phyloP scores from a whole-genome alignment of 2,888 invertebrate species.

The Ormyrus rosae region DNA sequence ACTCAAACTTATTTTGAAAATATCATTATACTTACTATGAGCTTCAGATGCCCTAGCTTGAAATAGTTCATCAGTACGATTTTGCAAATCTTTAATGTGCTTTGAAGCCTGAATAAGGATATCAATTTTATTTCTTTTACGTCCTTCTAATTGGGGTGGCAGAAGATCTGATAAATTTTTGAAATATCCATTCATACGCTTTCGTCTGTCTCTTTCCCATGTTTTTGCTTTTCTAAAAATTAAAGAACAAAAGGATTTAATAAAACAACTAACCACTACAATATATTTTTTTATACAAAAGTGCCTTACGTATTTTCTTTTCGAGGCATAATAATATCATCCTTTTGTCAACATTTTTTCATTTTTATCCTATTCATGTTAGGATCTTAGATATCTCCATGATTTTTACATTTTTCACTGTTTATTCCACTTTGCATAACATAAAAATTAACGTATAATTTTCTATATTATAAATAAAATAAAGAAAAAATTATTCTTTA shows the following conservation, averaged over 20 bases:
- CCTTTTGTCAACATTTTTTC: slow-evolving; percentile 64
- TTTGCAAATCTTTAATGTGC: slow-evolving; percentile 73
- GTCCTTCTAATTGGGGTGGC: slow-evolving; percentile 78
- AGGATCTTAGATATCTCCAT: slow-evolving; percentile 9
- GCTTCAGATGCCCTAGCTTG: slow-evolving; percentile 70
- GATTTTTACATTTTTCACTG: not conserved
- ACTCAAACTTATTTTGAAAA: too few species aligned
- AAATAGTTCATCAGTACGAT: slow-evolving; percentile 70
- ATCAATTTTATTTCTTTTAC: slow-evolving; percentile 79
- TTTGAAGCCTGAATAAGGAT: slow-evolving; percentile 73
- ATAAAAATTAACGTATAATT: not conserved
- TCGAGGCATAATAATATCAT: slow-evolving; percentile 73
- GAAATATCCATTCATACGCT: slow-evolving; percentile 80
- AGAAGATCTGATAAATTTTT: slow-evolving; percentile 76
- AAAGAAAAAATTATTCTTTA: too few species aligned
- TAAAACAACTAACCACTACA: slow-evolving; percentile 22
- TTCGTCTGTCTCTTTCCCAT: slow-evolving; percentile 84
- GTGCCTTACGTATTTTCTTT: slow-evolving; percentile 72
- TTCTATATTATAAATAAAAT: too few species aligned
- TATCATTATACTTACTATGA: slow-evolving; percentile 66
- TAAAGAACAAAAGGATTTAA: slow-evolving; percentile 14
- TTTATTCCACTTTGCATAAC: too few species aligned
- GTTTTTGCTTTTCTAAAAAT: slow-evolving; percentile 80
- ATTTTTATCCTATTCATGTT: slow-evolving; percentile 39
- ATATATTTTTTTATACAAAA: slow-evolving; percentile 20